These are phyloP conservation scores for Hemaris fuciformis DNA, from an alignment of 2,888 invertebrate genomes.

Conservation along the genomic window DNA sequence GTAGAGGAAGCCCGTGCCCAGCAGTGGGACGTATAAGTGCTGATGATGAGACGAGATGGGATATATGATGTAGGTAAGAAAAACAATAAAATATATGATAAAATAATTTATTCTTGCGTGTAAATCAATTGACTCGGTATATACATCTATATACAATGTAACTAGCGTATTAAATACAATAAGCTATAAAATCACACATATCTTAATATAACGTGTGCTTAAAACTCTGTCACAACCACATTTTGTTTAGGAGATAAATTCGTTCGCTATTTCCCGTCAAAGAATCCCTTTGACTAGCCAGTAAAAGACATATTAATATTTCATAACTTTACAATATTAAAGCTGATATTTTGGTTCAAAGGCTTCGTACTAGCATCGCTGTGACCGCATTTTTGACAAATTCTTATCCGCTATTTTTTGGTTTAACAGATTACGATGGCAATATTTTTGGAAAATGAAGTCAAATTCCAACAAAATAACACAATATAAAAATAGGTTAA, in stretches of 20 bases:
- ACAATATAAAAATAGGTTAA: no score
- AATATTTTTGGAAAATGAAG: no score
- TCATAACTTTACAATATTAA: constrained; percentile 42
- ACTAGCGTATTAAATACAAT: constrained; percentile 19
- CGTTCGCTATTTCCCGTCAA: constrained; percentile 9
- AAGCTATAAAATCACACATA: constrained; percentile 9
- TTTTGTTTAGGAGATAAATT: constrained; percentile 11
- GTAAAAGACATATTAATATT: constrained; percentile 1
- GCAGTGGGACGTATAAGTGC: no score
- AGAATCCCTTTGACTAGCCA: constrained; percentile 12
- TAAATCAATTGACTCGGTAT: constrained; percentile 24
- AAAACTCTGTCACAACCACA: constrained; percentile 15
- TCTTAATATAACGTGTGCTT: not conserved
- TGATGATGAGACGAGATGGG: no score
- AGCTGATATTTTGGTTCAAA: constrained; percentile 70
- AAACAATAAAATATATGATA: constrained; percentile 13
- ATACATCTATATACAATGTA: constrained; percentile 25
- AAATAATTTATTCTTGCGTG: constrained; percentile 51
- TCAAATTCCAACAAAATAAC: no score
- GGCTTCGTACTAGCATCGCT: not conserved
- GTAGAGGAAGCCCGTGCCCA: no score
- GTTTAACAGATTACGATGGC: not conserved
- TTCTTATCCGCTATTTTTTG: not conserved
- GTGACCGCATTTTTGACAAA: not conserved
- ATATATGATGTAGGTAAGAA: not conserved